Evolutionary conservation across 2,797 vertebrate species (phyloP), one percentile per base, ranked within the genome.

Genomic region (Emys orbicularis): DNA sequence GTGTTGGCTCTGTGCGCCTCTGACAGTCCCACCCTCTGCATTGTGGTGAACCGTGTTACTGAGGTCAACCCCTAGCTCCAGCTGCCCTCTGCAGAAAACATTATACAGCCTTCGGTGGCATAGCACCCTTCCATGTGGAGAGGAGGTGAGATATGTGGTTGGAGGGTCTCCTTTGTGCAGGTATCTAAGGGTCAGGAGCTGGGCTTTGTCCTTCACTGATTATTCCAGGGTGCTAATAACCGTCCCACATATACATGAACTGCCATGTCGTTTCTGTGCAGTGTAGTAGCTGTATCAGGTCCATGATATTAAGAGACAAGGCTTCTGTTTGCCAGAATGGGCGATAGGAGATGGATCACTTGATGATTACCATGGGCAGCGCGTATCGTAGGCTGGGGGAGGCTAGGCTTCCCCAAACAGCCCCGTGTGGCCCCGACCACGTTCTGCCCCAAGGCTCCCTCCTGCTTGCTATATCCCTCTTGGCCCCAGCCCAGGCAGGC

Each of bases 401-500:
- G 29, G 29, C 29, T 61, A 29, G 11, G 57, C 13, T 13, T 61
- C 13, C 29, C 29, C 57, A 31, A 57, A 27, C 21, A 29, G 29
- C 12, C 29, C 29, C 2, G 12, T 3, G 3, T 61, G 29, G 12
- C 29, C 57, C 13, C 3, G 12, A 29, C 29, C 29, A 61, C 1
- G 29, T 13, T 15, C 13, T 61, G 57, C 29, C 57, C 29, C 6
- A 29, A 61, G 57, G 57, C 57, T 6, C 57, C 57, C 57, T 29
- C 9, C 21, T 54, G 21, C 50, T 52, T 52, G 16, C 53, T 54
- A 8, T 4, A 23, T 23, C 53, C 21, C 53, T 54, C 53, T 54
- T 57, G 27, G 56, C 56, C 11, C 56, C 27, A 12, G 56, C 25
- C 56, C 56, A 57, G 25, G 23, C 5, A 57, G 56, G 25, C 56